Evolutionary conservation across 1,140 invertebrate species (phyloP).

Genomic region (Drosophila neocordata): DNA sequence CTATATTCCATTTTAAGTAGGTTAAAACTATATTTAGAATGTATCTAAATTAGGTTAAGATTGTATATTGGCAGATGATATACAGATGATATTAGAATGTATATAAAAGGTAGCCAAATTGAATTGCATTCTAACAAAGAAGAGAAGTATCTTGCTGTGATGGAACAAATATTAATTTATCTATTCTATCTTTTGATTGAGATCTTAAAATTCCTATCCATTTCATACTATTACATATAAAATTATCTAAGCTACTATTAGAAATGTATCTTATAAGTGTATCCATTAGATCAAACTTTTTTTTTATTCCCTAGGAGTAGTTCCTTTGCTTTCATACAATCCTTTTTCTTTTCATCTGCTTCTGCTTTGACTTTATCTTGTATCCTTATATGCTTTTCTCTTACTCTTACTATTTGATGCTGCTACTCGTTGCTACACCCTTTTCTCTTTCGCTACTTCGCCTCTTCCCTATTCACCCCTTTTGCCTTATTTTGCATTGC

Average conservation of each 20-base stretch:
- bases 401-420: neutral
- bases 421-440: constrained; percentile 3
- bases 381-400: neutral
- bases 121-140: too few relatives aligned
- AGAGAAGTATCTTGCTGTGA: too few relatives aligned
- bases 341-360: neutral
- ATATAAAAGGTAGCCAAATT: neutral
- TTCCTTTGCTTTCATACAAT: neutral
- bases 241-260: too few relatives aligned
- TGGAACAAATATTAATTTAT: too few relatives aligned
- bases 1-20: neutral
- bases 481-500: constrained; percentile 69
- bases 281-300: too few relatives aligned
- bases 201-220: too few relatives aligned
- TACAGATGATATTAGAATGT: neutral
- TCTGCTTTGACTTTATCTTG: neutral
- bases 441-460: neutral
- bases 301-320: too few relatives aligned
- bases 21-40: neutral
- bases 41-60: neutral
- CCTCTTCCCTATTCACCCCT: neutral
- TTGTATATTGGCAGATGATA: neutral
- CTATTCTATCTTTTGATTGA: too few relatives aligned
- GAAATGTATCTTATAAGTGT: too few relatives aligned
- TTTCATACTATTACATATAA: too few relatives aligned